Percentiles rank a stretch among this genome's conserved stretches.
phyloP scores from a whole-genome alignment of 2,113 vertebrate genomes.

The Calonectris borealis region DNA sequence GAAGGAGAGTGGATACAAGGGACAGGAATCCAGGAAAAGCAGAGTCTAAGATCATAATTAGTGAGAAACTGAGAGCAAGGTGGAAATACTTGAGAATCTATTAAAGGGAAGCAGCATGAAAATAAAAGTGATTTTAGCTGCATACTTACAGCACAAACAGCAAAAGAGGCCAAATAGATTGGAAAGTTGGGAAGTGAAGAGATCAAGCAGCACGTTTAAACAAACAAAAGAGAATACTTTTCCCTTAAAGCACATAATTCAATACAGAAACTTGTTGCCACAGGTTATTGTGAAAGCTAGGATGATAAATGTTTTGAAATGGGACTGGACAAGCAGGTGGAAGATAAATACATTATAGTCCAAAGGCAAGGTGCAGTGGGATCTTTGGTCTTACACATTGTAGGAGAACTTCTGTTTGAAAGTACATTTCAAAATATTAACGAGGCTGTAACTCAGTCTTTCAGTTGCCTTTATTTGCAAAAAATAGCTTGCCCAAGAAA shows the following conservation, averaged over 20 bases:
- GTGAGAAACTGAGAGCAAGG: neutral
- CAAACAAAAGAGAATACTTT: constrained; percentile 13
- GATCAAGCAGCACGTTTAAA: neutral
- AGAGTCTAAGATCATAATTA: neutral
- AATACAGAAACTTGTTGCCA: neutral
- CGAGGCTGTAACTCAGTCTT: neutral
- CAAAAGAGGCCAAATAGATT: neutral
- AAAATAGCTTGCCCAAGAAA: neutral
- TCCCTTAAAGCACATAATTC: constrained; percentile 4
- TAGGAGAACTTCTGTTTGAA: neutral
- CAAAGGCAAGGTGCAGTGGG: neutral
- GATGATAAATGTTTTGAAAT: constrained; percentile 26
- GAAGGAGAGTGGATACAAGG: neutral
- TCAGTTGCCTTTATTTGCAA: neutral
- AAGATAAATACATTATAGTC: neutral
- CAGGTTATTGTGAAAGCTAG: neutral
- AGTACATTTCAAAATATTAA: neutral
- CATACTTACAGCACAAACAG: neutral
- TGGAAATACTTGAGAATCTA: neutral
- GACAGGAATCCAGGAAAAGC: neutral
- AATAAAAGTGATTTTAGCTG: neutral
- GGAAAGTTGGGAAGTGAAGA: neutral
- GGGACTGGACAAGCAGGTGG: neutral
- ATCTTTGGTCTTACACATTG: neutral
- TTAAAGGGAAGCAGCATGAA: neutral